Base-by-base conservation (phyloP, 2,888 invertebrate species). In the Andrena trimmerana region DNA sequence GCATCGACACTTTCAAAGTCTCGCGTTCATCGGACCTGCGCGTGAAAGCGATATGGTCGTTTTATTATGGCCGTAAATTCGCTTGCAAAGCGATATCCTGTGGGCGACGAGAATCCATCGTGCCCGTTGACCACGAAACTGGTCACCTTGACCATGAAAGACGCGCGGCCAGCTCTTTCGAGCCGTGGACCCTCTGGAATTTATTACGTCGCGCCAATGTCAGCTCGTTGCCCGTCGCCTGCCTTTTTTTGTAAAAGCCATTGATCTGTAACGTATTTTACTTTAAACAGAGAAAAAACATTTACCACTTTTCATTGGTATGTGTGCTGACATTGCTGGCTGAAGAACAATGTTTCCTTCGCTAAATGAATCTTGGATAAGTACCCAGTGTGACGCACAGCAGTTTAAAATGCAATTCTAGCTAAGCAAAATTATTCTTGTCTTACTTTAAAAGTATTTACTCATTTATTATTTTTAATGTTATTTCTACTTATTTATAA, bases 31-130 rank as follows among this genome's bases (percentile, higher is more conserved):
- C 27, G 72, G 54, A 70, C 67, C 60, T 57, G 50, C 69, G 59
- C 83, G 89, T 86, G 89, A 89, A 89, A 89, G 88, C 81, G 84
- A 84, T 83, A 84, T 71, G 79, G 86, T 77, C 81, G 83, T 84
- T 67, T 69, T 68, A 68, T 54, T 42, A 62, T 10, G 33, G 13
- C 54, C 52, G 67, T 62, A 69, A 78, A 81, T 31, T 60, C 66
- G 52, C 73, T 60, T 54, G 62, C 27, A 3, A 24, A 3, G 24
- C 16, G 54, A 59, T 42, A 54, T 57, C 48, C 52, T 29, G 60
- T 16, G 65, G 16, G 52, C n/a, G 60, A 63, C 50, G 59, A 60
- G 78, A 73, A 82, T 82, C 75, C 60, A 65, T 62, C 67, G 66
- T 70, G 42, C 42, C 63, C 62, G 70, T 69, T 78, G 78, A 78